These are phyloP conservation scores for Thecophora atra DNA, from an alignment of 2,888 invertebrate genomes.

Conservation along the genomic window DNA sequence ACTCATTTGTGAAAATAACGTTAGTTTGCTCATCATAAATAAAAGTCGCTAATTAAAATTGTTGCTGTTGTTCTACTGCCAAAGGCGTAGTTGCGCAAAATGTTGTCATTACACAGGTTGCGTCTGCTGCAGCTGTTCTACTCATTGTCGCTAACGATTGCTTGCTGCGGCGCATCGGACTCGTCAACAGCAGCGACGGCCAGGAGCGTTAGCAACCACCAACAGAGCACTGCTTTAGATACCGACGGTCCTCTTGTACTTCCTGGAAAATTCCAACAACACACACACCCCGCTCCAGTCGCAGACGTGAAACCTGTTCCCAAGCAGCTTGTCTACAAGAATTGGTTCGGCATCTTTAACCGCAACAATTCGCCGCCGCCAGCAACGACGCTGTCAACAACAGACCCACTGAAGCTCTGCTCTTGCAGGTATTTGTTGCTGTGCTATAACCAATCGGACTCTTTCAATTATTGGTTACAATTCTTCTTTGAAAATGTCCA, in stretches of 20 bases:
- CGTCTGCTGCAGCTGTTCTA: constrained; percentile 47
- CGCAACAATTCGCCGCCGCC: constrained; percentile 68
- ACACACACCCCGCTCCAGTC: constrained; percentile 41
- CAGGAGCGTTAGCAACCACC: constrained; percentile 37
- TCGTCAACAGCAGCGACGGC: constrained; percentile 35
- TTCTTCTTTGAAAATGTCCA: too few relatives aligned
- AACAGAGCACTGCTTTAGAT: constrained; percentile 16
- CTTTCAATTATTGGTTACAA: too few relatives aligned
- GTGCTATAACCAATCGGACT: neutral
- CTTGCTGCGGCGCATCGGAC: constrained; percentile 51
- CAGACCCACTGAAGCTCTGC: constrained; percentile 51
- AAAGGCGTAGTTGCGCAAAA: neutral
- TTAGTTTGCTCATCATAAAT: constrained; percentile 20
- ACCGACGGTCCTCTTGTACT: constrained; percentile 45
- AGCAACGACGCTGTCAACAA: constrained; percentile 36
- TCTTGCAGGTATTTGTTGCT: constrained; percentile 55
- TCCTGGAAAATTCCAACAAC: constrained; percentile 60
- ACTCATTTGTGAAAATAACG: neutral
- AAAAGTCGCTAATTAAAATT: constrained; percentile 8
- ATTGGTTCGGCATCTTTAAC: constrained; percentile 73
- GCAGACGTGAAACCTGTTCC: constrained; percentile 47
- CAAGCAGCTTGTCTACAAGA: constrained; percentile 66
- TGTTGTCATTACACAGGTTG: constrained; percentile 1
- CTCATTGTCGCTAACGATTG: constrained; percentile 59
- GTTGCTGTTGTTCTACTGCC: neutral